phyloP scores from a whole-genome alignment of 2,797 vertebrate species.

The Myripristis jacobus region DNA sequence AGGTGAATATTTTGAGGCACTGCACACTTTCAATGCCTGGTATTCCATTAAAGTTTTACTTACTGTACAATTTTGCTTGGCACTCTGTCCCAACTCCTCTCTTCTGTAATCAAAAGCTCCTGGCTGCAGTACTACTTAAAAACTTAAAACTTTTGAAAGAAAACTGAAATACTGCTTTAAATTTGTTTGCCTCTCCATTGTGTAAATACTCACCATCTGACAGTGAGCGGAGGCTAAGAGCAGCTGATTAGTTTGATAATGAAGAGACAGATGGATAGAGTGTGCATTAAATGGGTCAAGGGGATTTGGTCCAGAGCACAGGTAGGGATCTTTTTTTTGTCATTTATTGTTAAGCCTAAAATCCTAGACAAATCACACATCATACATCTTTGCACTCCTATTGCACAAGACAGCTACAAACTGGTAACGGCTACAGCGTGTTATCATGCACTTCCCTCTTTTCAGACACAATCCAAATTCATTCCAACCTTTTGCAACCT shows the following conservation, averaged over 20 bases:
- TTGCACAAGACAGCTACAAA: slow-evolving; percentile 21
- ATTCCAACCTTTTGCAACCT: slow-evolving; percentile 63
- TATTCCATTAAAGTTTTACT: not conserved
- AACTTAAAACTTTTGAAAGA: not conserved
- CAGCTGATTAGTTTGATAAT: not conserved
- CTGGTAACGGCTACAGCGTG: slow-evolving; percentile 39
- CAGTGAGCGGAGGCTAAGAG: not conserved
- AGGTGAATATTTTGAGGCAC: not conserved
- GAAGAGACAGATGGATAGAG: not conserved
- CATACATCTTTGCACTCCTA: not conserved
- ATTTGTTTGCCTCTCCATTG: not conserved
- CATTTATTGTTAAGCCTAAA: not conserved
- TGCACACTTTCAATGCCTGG: not conserved
- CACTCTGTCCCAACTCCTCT: not conserved
- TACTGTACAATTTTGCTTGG: not conserved
- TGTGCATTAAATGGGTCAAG: not conserved
- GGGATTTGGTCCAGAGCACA: not conserved
- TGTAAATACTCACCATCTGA: not conserved
- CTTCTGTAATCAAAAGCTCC: not conserved
- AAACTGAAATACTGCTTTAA: not conserved
- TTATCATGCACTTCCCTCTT: slow-evolving; percentile 22
- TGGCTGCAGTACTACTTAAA: not conserved
- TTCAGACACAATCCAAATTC: slow-evolving; percentile 43
- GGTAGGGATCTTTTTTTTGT: not conserved
- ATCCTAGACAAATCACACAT: slow-evolving; percentile 14